Evolutionary conservation across 2,888 invertebrate species (phyloP).

Genomic region (Agelastica alni): DNA sequence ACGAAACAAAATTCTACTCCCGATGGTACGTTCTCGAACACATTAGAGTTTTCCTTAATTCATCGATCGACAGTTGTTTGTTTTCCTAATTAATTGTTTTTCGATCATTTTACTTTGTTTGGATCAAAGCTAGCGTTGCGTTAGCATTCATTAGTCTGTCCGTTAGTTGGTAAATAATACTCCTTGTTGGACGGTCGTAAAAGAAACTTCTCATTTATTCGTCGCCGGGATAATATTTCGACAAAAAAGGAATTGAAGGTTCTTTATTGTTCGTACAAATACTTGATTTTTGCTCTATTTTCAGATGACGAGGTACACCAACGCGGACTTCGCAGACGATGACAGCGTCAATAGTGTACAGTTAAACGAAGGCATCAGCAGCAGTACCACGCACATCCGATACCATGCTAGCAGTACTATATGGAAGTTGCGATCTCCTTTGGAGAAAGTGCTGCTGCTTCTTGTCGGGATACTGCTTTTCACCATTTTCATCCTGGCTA

Average conservation of each 20-base stretch:
- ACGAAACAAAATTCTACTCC: too few relatives aligned
- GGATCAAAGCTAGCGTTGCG: too few relatives aligned
- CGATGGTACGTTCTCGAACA: too few relatives aligned
- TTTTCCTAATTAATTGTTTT: conserved; percentile 22
- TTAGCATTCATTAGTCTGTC: too few relatives aligned
- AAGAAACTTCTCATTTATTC: too few relatives aligned
- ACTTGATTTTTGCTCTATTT: conserved; percentile 29
- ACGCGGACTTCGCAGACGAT: conserved; percentile 84
- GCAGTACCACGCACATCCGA: conserved; percentile 80
- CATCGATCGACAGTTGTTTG: conserved; percentile 24
- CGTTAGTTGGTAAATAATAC: too few relatives aligned
- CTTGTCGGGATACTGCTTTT: conserved; percentile 62
- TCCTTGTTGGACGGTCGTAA: too few relatives aligned
- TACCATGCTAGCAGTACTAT: conserved; percentile 79
- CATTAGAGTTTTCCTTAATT: too few relatives aligned
- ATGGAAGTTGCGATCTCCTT: conserved; percentile 73
- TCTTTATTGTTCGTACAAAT: too few relatives aligned
- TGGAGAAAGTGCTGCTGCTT: conserved; percentile 73
- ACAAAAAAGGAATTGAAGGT: too few relatives aligned
- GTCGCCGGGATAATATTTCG: too few relatives aligned
- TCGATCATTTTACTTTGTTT: too few relatives aligned
- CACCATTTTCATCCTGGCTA: conserved; percentile 64
- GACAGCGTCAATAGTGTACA: conserved; percentile 86
- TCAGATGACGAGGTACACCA: conserved; percentile 88
- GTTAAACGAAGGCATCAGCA: conserved; percentile 77